Base-by-base conservation (phyloP, 2,888 invertebrate genomes). In the Minunthozetes semirufus region DNA sequence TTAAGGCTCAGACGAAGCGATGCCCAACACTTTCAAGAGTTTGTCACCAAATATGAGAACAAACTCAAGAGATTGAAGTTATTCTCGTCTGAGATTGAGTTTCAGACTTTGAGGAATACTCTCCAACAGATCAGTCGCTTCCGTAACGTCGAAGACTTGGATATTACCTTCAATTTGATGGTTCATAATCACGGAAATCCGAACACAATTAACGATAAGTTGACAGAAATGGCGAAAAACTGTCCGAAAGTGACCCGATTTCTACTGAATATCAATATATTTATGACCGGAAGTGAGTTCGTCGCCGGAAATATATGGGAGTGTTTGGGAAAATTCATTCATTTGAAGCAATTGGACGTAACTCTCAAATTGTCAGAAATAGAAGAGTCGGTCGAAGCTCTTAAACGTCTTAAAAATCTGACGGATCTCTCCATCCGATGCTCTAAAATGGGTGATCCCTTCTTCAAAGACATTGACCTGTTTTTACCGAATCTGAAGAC, bases 1-100 rank as follows among this genome's bases (percentile, higher is more conserved):
- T 33, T 63, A 27, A 63, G 61, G 29, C 33, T 63, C 27, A 63
- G n/a, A 63, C 61, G 61, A 22, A 63, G 25, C 33, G 61, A 63
- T 33, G 27, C 27, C 33, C n/a, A 15, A 33, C 15, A 27, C 25
- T 63, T 29, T 17, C 4, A 3, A 29, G 5, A 63, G 9, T 63
- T 63, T 63, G 61, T 63, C 61, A 33, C 11, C 29, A 63, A 63
- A 63, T 63, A 63, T 63, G 61, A 63, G 29, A 15, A 11, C 6
- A 63, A 29, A 17, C 15, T 63, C 1, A 63, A 63, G 33, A 63
- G 15, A 29, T 17, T 63, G 15, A 63, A n/a, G 25, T 11, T 63
- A 13, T 63, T 17, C 29, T 63, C 61, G 17, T 63, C 27, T 5
- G 61, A 63, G n/a, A 15, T 63, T 1, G 61, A 63, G 17, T 22